Conservation (phyloP, 1,140 invertebrate species). For the Hyles euphorbiae region DNA sequence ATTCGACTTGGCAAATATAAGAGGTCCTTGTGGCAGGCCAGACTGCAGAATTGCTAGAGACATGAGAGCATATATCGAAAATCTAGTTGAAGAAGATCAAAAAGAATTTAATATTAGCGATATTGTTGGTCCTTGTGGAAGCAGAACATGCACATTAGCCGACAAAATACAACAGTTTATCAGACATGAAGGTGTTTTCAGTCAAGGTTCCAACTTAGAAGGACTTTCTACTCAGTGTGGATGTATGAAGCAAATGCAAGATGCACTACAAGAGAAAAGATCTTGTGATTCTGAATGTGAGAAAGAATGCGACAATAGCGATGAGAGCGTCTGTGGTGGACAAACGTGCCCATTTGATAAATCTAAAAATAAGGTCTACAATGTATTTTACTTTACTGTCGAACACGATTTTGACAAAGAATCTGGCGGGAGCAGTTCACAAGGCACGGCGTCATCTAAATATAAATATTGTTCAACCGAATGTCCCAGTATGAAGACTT, state of each 20-base stretch:
- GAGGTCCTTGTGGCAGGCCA: slow-evolving; percentile 60
- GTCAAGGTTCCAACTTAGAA: slow-evolving; percentile 33
- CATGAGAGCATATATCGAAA: slow-evolving; percentile 60
- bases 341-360: slow-evolving; percentile 40
- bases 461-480: slow-evolving; percentile 47
- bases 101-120: slow-evolving; percentile 51
- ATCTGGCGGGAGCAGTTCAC: slow-evolving; percentile 15
- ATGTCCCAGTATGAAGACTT: slow-evolving; percentile 45
- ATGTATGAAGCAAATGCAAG: slow-evolving; percentile 55
- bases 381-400: slow-evolving; percentile 63
- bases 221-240: slow-evolving; percentile 58
- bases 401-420: slow-evolving; percentile 46
- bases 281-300: slow-evolving; percentile 39
- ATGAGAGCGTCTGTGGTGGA: slow-evolving; percentile 41
- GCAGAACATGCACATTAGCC: slow-evolving; percentile 53
- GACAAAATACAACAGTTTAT: slow-evolving; percentile 59
- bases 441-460: slow-evolving; percentile 32
- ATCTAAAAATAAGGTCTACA: slow-evolving; percentile 35
- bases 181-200: slow-evolving; percentile 51
- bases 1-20: slow-evolving; percentile 63
- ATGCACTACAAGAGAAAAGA: slow-evolving; percentile 40
- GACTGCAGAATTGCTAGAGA: slow-evolving; percentile 64
- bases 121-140: slow-evolving; percentile 65
- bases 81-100: slow-evolving; percentile 59
- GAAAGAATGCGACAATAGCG: slow-evolving; percentile 41